phyloP scores from a whole-genome alignment of 1,140 invertebrate species.

The Diuraphis noxia region DNA sequence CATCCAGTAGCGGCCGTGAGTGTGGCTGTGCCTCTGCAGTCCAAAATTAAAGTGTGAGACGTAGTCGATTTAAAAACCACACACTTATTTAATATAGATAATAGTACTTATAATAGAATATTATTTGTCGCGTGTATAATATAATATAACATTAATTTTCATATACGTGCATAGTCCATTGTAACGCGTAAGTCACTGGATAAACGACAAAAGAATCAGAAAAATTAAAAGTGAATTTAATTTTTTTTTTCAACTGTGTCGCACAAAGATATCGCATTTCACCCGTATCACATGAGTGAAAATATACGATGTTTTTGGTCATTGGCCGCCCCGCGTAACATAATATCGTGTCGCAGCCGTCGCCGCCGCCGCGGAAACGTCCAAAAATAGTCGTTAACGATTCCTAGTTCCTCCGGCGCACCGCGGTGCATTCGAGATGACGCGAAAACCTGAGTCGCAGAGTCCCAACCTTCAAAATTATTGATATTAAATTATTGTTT shows the following conservation, averaged over 20 bases:
- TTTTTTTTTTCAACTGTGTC: neutral
- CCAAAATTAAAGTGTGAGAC: neutral
- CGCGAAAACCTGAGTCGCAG: neutral
- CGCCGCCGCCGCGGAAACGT: conserved; percentile 18
- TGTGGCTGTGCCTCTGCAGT: neutral
- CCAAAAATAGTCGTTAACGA: conserved; percentile 29
- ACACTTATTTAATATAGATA: neutral
- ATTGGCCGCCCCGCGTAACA: conserved; percentile 31
- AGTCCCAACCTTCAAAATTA: neutral
- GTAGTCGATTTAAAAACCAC: neutral
- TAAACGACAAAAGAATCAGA: neutral
- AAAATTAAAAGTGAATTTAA: neutral
- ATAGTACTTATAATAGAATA: neutral
- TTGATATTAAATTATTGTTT: neutral
- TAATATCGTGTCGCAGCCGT: conserved; percentile 29
- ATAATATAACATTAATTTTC: neutral
- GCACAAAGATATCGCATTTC: neutral
- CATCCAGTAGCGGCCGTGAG: neutral
- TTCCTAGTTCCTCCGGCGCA: neutral
- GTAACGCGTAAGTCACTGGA: neutral
- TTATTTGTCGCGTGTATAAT: neutral
- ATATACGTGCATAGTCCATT: neutral
- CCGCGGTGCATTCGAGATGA: neutral
- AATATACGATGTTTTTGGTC: conserved; percentile 23
- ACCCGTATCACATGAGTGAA: neutral